Evolutionary conservation across 2,888 invertebrate genomes (phyloP).

Genomic region (Hydrotaea diabolus): DNA sequence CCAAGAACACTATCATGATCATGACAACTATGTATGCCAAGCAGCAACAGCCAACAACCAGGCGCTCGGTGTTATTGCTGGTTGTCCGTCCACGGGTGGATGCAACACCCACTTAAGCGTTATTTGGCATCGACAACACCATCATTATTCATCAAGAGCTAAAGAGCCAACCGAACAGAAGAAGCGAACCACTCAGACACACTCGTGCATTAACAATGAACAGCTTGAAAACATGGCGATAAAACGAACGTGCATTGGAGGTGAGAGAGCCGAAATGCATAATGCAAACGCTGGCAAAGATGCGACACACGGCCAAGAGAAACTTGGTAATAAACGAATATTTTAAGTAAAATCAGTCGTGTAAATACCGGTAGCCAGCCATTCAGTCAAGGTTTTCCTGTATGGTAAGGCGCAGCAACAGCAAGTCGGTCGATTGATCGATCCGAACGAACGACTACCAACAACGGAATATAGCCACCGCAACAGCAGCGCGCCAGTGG

Average conservation of each 20-base stretch:
- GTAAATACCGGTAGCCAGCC: slow-evolving; percentile 61
- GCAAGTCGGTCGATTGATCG: no score
- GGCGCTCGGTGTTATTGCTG: no score
- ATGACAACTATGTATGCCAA: slow-evolving; percentile 22
- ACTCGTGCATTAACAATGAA: neutral
- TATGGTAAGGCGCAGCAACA: neutral
- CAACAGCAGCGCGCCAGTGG: slow-evolving; percentile 38
- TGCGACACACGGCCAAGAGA: slow-evolving; percentile 20
- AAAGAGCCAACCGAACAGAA: slow-evolving; percentile 14
- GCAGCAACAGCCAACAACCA: neutral
- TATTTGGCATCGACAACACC: slow-evolving; percentile 61
- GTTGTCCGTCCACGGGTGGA: neutral
- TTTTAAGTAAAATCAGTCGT: slow-evolving; percentile 7
- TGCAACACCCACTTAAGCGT: slow-evolving; percentile 62
- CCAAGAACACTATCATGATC: neutral
- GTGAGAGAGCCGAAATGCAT: neutral
- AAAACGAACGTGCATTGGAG: neutral
- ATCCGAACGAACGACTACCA: slow-evolving; percentile 37
- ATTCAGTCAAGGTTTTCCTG: slow-evolving; percentile 46
- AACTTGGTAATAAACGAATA: slow-evolving; percentile 4
- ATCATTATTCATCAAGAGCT: slow-evolving; percentile 59
- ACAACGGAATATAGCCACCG: neutral
- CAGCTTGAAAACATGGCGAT: slow-evolving; percentile 3
- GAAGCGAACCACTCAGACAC: neutral
- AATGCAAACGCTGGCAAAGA: neutral